Evolutionary conservation across 1,140 invertebrate species (phyloP).

Genomic region (Eubasilissa regina): DNA sequence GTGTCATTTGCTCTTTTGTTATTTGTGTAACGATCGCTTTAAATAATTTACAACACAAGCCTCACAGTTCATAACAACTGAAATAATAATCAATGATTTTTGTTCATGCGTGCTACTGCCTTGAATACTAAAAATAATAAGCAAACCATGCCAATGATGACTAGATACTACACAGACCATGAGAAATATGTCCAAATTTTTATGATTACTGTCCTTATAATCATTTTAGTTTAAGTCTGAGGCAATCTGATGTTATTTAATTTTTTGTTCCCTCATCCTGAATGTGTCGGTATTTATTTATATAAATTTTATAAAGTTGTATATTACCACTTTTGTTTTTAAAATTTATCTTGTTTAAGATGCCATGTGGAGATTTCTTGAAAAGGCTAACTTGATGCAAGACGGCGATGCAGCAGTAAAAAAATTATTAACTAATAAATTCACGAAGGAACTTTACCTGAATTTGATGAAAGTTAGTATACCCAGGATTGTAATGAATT

Average conservation of each 20-base stretch:
- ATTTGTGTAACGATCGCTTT: too few species aligned
- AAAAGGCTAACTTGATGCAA: conserved; percentile 48
- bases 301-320: too few species aligned
- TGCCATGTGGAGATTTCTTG: conserved; percentile 53
- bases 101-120: too few species aligned
- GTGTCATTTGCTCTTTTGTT: too few species aligned
- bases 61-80: too few species aligned
- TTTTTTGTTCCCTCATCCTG: background rate
- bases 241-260: conserved; percentile 20
- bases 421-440: conserved; percentile 54
- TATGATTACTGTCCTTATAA: conserved; percentile 48
- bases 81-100: too few species aligned
- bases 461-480: conserved; percentile 54
- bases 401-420: conserved; percentile 31
- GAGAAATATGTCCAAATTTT: conserved; percentile 41
- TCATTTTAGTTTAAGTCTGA: conserved; percentile 59
- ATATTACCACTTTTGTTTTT: too few species aligned
- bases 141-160: conserved; percentile 42
- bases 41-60: too few species aligned
- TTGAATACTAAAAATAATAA: background rate
- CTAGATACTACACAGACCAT: conserved; percentile 52
- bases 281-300: too few species aligned
- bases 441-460: conserved; percentile 53
- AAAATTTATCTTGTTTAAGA: conserved; percentile 30
- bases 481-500: too few species aligned